Base-by-base conservation (phyloP, 2,888 invertebrate genomes). In the Drosophila picticornis region DNA sequence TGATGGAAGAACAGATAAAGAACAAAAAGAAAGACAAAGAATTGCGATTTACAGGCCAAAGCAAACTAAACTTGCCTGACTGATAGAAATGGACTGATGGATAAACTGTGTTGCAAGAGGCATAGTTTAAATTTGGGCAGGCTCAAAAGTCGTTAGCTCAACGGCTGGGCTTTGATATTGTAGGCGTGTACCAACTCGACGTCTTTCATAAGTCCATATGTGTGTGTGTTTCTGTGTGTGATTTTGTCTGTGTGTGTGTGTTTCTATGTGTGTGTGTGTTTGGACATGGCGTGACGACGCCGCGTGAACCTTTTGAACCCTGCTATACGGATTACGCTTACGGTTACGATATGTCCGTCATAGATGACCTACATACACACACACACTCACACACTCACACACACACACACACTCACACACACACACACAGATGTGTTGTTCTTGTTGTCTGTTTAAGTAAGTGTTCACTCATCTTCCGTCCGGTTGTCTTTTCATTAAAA, bases 401-500 rank as follows among this genome's bases (percentile, higher is more conserved):
- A 46, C 11, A 36, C 29, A 27, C 34, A 34, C 43, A 25, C 29
- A 59, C 11, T 34, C 22, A 32, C 34, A 29, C 36, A n/a, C 34
- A n/a, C n/a, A n/a, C n/a, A n/a, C n/a, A n/a, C n/a, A n/a, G 34
- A 34, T 34, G 4, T 2, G 34, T 34, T 29, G 29, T 57, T 40
- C 22, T 32, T 25, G n/a, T 59, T 56, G 29, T 36, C 50, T 57
- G 29, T 50, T 40, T 43, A 3, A 36, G 55, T 53, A 53, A 53
- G 25, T 53, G 25, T 53, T 22, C 53, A 22, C 11, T 43, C 57
- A 32, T 34, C 67, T 66, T 70, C 63, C 65, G 48, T 25, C 40
- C 58, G 66, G 64, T 71, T 72, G 81, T 84, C 78, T 80, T 81
- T 88, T 77, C 77, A 88, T 84, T 80, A 80, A 82, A 82, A 84